Base-by-base conservation (phyloP, 2,888 invertebrate species). In the Agonopterix alstromeriana region DNA sequence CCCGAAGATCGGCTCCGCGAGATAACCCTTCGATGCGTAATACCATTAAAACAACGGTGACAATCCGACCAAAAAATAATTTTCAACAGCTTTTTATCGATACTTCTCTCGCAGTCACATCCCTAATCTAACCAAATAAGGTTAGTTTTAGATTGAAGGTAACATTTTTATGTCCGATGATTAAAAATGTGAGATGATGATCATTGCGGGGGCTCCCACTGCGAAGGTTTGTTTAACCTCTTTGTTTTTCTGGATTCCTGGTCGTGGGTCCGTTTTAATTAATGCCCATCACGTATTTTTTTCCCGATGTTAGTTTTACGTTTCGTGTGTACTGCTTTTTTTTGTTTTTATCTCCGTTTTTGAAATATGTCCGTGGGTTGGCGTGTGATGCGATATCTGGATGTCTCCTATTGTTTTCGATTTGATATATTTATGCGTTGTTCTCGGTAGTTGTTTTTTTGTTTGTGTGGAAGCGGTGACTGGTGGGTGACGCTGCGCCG, bases 41-140 rank as follows among this genome's bases (percentile, higher is more conserved):
- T 86, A 77, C 86, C 88, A 88, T 87, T 88, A 87, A 88, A 86
- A 86, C 88, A 88, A 87, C 87, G 86, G 87, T 87, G 88, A 88
- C 88, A 87, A 86, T 83, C 78, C 77, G 68, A 82, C 80, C 81
- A 85, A 86, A 86, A 85, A 86, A 82, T 79, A 74, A 78, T 84
- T 82, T 84, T 81, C 81, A 83, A 86, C 84, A 83, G 82, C 78
- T 84, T 47, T 36, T 38, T 73, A 74, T 71, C 73, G 65, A 65
- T 65, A 56, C 51, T 48, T 43, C 35, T 46, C 46, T 38, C 47
- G 48, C 53, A 73, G 53, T 73, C 57, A 53, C 61, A 56, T 58
- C 74, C 61, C 68, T 77, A 79, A 62, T 59, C 35, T 55, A 47
- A 48, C 51, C 35, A 43, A 48, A 50, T 61, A 82, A 61, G 68